These are phyloP conservation scores for Apamea anceps DNA, from an alignment of 2,888 invertebrate species.

Conservation along the genomic window DNA sequence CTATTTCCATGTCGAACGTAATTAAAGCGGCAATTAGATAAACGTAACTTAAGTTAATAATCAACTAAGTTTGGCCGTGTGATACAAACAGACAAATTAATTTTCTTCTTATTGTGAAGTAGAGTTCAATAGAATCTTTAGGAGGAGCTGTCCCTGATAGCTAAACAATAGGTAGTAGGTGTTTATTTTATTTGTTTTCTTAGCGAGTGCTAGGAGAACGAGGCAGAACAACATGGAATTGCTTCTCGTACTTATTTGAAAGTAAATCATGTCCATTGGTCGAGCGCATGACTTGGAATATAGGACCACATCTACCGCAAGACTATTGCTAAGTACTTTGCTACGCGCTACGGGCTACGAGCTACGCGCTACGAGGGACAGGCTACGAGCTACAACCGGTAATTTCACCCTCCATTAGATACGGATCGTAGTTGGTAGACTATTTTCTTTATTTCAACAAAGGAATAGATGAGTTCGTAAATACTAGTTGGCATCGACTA, in stretches of 20 bases:
- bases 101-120: neutral
- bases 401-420: constrained; percentile 44
- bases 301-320: constrained; percentile 6
- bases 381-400: constrained; percentile 3
- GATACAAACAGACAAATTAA: constrained; percentile 1
- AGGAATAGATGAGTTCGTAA: constrained; percentile 26
- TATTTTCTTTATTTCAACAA: constrained; percentile 27
- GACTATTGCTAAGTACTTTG: constrained; percentile 2
- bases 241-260: constrained; percentile 6
- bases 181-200: constrained; percentile 9
- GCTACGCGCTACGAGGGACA: neutral
- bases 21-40: constrained; percentile 17
- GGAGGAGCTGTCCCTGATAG: neutral
- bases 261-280: constrained; percentile 11
- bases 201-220: neutral
- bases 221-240: constrained; percentile 2
- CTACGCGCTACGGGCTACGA: constrained; percentile 8
- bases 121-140: neutral
- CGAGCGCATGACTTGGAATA: neutral
- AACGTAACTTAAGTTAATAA: neutral
- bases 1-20: constrained; percentile 10
- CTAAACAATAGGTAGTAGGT: neutral
- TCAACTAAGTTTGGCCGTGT: neutral
- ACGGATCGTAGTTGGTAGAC: constrained; percentile 4
- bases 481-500: constrained; percentile 25